Evolutionary conservation across 2,888 invertebrate species (phyloP).

Genomic region (Dynastes maya): DNA sequence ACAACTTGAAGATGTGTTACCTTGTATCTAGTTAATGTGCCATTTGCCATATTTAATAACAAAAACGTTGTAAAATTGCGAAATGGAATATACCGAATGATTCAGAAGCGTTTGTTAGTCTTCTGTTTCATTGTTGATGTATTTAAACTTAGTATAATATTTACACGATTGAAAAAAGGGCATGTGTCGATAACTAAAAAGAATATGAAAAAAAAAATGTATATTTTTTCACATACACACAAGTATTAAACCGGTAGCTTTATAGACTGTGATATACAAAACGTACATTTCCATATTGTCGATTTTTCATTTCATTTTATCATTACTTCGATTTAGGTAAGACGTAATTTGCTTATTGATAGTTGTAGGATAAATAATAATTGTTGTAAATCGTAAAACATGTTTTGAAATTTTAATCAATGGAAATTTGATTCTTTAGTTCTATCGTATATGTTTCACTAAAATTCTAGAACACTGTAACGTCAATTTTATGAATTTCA

Average conservation of each 20-base stretch:
- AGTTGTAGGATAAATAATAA: too few relatives aligned
- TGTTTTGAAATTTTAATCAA: too few relatives aligned
- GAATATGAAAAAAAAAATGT: neutral
- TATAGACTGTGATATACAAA: conserved; percentile 16
- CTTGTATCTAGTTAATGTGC: neutral
- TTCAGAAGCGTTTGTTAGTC: neutral
- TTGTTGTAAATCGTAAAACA: too few relatives aligned
- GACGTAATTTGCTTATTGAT: too few relatives aligned
- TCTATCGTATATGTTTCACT: too few relatives aligned
- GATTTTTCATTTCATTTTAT: neutral
- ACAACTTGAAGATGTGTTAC: neutral
- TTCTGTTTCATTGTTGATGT: too few relatives aligned
- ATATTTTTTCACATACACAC: neutral
- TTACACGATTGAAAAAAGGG: too few relatives aligned
- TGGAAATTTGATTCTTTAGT: too few relatives aligned
- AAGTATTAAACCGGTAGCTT: conserved; percentile 22
- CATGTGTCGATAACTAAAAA: neutral
- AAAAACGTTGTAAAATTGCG: neutral
- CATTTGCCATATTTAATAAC: neutral
- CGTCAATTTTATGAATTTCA: too few relatives aligned
- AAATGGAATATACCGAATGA: neutral
- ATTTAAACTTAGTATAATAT: too few relatives aligned
- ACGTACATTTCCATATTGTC: neutral
- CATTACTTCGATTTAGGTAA: neutral
- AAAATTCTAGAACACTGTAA: too few relatives aligned